phyloP scores from a whole-genome alignment of 2,888 invertebrate genomes.

The Silvanus unidentatus region DNA sequence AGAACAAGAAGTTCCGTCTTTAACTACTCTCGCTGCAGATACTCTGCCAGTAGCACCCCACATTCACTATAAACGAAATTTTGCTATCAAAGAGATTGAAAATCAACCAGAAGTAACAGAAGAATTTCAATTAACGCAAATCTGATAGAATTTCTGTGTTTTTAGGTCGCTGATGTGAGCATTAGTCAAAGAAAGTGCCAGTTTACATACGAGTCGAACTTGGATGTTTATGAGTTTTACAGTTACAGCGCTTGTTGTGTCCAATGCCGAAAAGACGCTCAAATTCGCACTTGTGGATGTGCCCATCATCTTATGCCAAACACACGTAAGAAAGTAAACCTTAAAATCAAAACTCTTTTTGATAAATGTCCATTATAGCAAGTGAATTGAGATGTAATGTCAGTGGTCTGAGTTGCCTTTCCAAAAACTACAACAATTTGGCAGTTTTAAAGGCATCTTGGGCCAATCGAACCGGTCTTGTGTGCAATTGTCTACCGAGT shows the following conservation, averaged over 20 bases:
- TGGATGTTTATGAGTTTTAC: constrained; percentile 59
- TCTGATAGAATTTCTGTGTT: no score
- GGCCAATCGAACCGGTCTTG: constrained; percentile 57
- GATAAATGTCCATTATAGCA: constrained; percentile 38
- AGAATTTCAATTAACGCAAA: no score
- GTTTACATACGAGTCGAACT: constrained; percentile 60
- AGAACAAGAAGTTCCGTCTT: constrained; percentile 63
- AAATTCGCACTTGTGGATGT: constrained; percentile 58
- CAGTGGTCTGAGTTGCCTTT: constrained; percentile 60
- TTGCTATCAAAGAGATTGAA: constrained; percentile 54
- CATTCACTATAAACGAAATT: constrained; percentile 46
- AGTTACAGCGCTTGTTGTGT: constrained; percentile 70
- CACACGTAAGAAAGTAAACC: constrained; percentile 44
- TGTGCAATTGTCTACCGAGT: constrained; percentile 64
- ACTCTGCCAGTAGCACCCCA: constrained; percentile 55
- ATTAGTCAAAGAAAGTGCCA: constrained; percentile 64
- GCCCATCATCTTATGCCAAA: constrained; percentile 65
- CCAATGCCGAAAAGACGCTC: constrained; percentile 61
- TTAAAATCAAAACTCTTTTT: not conserved
- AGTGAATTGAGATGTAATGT: constrained; percentile 55
- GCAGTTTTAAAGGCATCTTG: constrained; percentile 62
- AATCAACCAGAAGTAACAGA: constrained; percentile 55
- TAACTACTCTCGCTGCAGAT: constrained; percentile 60
- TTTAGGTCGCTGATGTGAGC: constrained; percentile 52
- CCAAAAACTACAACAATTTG: constrained; percentile 54